These are phyloP conservation scores for Penaeus indicus DNA, from an alignment of 1,140 invertebrate species.

Conservation along the genomic window DNA sequence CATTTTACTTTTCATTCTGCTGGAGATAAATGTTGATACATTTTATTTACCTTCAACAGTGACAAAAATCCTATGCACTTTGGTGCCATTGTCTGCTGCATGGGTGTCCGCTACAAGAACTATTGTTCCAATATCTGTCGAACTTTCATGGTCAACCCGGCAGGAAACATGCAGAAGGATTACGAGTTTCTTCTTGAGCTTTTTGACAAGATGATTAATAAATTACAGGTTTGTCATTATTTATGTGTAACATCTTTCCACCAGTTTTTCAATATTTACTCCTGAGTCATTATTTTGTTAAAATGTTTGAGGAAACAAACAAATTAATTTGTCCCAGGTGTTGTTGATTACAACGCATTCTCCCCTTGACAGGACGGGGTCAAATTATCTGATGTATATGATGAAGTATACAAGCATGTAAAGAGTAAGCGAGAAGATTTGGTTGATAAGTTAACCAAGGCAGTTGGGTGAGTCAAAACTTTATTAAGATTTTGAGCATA, in stretches of 20 bases:
- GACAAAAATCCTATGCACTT: conserved; percentile 96
- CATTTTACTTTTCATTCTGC: too few relatives aligned
- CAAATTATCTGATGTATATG: conserved; percentile 91
- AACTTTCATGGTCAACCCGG: conserved; percentile 97
- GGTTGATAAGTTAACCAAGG: conserved; percentile 93
- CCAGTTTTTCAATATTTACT: neutral
- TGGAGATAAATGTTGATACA: neutral
- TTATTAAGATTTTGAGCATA: too few relatives aligned
- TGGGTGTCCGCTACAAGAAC: conserved; percentile 95
- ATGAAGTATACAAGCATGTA: conserved; percentile 84
- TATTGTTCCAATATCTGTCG: conserved; percentile 99
- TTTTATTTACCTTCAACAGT: conserved; percentile 72
- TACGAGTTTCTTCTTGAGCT: conserved; percentile 93
- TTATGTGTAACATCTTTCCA: neutral
- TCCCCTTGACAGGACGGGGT: conserved; percentile 75
- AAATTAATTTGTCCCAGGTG: neutral
- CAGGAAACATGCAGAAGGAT: conserved; percentile 83
- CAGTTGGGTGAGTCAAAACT: conserved; percentile 79
- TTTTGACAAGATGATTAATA: conserved; percentile 93
- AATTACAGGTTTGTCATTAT: conserved; percentile 74
- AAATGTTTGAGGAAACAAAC: neutral
- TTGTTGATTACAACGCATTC: neutral
- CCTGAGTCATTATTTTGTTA: too few relatives aligned
- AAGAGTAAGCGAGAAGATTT: conserved; percentile 90
- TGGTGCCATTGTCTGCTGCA: conserved; percentile 94